Evolutionary conservation across 2,888 invertebrate genomes (phyloP), one percentile per base, ranked within the genome.

Genomic region (Sericinus montela): DNA sequence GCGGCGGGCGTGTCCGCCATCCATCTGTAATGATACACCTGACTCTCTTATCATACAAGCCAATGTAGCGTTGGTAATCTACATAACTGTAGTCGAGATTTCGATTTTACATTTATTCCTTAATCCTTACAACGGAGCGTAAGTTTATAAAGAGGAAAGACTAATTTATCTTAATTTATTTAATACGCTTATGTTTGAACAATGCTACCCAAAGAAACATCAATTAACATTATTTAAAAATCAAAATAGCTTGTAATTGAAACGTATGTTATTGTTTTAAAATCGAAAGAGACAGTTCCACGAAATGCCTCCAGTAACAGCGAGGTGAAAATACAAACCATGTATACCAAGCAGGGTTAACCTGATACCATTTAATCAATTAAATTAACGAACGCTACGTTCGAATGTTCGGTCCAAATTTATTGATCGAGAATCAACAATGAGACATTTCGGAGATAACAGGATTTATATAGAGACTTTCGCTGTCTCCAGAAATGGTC

Each of bases 391-490:
- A 41, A 46, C 42, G 49, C 39, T 37, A 36, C 53, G 55, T 54
- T 50, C 57, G 58, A 58, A 53, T 51, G 51, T 53, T 57, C 56
- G 36, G 59, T 58, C 32, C 52, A 54, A 56, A 55, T 59, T 59
- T 60, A 63, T 62, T 59, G 62, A 65, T 60, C 62, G 56, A 51
- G 51, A 56, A 56, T 57, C 55, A 59, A 53, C 69, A 70, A 73
- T 73, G 71, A 72, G 72, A 76, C 61, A 57, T 59, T 47, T 42
- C 28, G 51, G 51, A 72, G 72, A 71, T 65, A 59, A 56, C 66
- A 62, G 73, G 78, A 82, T 80, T 77, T 80, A 82, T n/a, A n/a
- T 81, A 71, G 65, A 71, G 69, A 82, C 80, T 84, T 81, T 83
- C 80, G 72, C 75, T 64, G 63, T 69, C 63, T 69, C 75, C 75